Percentiles rank a stretch among this genome's conserved stretches.
phyloP scores from a whole-genome alignment of 2,113 vertebrate genomes.

The Dasyornis broadbenti region DNA sequence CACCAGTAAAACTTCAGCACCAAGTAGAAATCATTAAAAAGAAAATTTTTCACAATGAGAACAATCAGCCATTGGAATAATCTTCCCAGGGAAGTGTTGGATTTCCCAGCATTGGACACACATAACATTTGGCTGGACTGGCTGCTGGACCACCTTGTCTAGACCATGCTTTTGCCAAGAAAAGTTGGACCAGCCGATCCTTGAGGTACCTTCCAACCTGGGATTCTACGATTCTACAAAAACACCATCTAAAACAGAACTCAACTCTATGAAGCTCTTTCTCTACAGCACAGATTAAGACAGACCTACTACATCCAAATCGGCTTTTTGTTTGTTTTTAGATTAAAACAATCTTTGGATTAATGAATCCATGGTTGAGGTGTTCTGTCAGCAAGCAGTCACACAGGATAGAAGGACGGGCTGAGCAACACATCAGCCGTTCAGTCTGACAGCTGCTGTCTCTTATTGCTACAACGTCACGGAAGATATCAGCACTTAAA shows the following conservation, averaged over 20 bases:
- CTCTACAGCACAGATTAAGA: background rate
- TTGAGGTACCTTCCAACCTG: background rate
- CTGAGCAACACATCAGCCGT: background rate
- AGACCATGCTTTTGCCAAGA: background rate
- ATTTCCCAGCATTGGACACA: background rate
- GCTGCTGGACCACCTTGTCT: background rate
- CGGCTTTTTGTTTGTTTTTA: background rate
- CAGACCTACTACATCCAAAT: background rate
- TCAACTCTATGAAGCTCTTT: background rate
- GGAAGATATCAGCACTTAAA: background rate
- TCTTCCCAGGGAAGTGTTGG: background rate
- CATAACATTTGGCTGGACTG: background rate
- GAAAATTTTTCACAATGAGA: background rate
- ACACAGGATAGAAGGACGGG: background rate
- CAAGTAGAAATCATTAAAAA: background rate
- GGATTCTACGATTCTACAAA: background rate
- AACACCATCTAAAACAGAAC: background rate
- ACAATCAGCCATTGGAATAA: background rate
- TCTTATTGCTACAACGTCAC: constrained; percentile 20
- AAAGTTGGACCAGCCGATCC: background rate
- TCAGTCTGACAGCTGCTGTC: background rate
- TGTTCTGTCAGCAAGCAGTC: background rate
- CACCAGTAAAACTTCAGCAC: constrained; percentile 33
- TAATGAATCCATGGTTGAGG: background rate
- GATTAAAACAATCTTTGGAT: background rate